Evolutionary conservation across 2,797 vertebrate species (phyloP).

Genomic region (Lycodopsis pacificus): DNA sequence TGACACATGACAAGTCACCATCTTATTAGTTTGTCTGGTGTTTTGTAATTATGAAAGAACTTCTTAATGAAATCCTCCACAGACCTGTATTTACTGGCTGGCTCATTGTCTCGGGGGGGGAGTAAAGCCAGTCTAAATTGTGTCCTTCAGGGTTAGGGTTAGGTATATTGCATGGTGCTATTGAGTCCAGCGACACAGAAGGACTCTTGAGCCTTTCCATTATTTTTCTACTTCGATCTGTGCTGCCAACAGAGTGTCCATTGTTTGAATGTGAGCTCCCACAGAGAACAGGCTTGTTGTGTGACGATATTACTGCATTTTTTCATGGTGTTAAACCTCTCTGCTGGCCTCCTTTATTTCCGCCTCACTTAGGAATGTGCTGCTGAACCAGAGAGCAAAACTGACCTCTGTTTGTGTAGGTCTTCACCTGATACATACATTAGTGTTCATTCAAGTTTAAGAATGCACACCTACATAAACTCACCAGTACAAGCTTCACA

Average conservation of each 20-base stretch:
- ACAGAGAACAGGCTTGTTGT: constrained; percentile 31
- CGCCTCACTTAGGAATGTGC: constrained; percentile 41
- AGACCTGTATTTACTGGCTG: neutral
- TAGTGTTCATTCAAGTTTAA: neutral
- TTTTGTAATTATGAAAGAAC: neutral
- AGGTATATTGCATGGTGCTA: neutral
- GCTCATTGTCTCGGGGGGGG: neutral
- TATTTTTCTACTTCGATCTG: constrained; percentile 3
- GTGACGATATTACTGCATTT: constrained; percentile 57
- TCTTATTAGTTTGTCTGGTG: neutral
- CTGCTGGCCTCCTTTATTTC: constrained; percentile 43
- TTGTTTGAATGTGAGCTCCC: constrained; percentile 63
- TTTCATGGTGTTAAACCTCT: constrained; percentile 57
- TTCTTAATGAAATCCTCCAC: neutral
- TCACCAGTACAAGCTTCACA: neutral
- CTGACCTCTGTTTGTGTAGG: neutral
- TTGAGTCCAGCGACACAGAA: neutral
- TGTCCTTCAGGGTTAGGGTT: neutral
- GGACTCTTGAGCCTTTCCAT: constrained; percentile 5
- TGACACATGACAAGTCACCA: neutral
- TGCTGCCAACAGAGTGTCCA: constrained; percentile 25
- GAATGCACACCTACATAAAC: neutral
- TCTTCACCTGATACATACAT: neutral
- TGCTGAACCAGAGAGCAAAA: neutral
- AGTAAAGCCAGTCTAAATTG: neutral